Conservation (phyloP, 2,113 vertebrate species). For the Zosterops borbonicus region DNA sequence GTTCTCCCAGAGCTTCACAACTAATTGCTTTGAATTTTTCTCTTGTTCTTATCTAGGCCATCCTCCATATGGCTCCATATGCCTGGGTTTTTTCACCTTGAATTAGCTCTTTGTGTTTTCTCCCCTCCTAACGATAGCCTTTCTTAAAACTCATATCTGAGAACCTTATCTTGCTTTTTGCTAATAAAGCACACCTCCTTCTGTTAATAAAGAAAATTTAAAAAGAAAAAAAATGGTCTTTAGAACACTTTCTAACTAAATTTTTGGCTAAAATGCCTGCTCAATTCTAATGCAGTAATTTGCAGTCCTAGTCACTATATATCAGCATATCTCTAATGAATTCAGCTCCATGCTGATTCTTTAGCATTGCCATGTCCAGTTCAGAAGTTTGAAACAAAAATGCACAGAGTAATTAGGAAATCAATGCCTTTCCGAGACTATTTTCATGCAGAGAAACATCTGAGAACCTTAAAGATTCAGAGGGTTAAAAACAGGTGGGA, state of each 20-base stretch:
- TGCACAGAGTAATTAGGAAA: background rate
- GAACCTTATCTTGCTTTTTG: background rate
- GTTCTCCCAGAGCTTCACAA: slow-evolving; percentile 3
- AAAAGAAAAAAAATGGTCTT: background rate
- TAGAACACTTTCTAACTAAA: background rate
- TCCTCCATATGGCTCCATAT: slow-evolving; percentile 4
- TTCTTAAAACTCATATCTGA: background rate
- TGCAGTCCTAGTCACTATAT: background rate
- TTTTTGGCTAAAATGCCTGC: background rate
- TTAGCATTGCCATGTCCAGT: background rate
- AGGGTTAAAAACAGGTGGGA: background rate
- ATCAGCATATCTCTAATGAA: background rate
- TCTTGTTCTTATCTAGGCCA: slow-evolving; percentile 1
- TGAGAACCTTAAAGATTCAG: background rate
- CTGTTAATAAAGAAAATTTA: background rate
- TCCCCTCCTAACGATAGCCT: background rate
- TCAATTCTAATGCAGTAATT: background rate
- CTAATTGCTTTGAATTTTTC: slow-evolving; percentile 43
- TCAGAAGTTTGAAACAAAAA: background rate
- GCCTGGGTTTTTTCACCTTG: background rate
- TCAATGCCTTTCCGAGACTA: background rate
- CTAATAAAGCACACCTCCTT: background rate
- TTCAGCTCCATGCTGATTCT: background rate
- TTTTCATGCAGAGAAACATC: slow-evolving; percentile 1
- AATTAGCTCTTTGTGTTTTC: background rate